phyloP scores from a whole-genome alignment of 2,888 invertebrate genomes.

The Pheosia tremula region DNA sequence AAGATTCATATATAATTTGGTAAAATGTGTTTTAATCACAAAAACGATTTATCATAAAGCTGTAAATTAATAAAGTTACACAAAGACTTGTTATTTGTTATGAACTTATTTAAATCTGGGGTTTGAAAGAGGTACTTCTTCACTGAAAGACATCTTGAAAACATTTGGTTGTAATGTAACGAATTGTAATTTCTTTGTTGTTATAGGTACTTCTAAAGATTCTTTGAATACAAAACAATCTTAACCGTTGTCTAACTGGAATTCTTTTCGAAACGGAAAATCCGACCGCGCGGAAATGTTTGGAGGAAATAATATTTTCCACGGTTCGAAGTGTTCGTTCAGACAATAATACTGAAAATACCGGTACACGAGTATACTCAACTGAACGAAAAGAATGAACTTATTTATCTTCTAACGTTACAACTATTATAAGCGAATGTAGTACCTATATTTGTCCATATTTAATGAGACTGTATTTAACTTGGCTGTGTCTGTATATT shows the following conservation, averaged over 20 bases:
- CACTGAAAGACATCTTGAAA: constrained; percentile 7
- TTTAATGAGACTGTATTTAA: too few species aligned
- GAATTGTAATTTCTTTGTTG: constrained; percentile 27
- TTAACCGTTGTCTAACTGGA: constrained; percentile 23
- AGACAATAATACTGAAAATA: constrained; percentile 7
- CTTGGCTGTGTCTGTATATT: too few species aligned
- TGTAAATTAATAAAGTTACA: constrained; percentile 20
- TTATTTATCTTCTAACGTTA: too few species aligned
- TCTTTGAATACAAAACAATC: constrained; percentile 34
- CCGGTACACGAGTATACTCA: too few species aligned
- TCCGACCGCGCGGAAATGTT: constrained; percentile 34
- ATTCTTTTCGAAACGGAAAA: constrained; percentile 32
- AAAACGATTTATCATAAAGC: background rate
- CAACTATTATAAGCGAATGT: too few species aligned
- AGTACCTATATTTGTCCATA: too few species aligned
- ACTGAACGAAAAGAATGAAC: too few species aligned
- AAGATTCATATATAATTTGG: too few species aligned
- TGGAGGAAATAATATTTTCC: constrained; percentile 26
- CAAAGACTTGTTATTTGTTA: constrained; percentile 17
- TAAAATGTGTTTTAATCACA: background rate
- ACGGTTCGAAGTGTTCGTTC: constrained; percentile 21
- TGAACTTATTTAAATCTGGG: constrained; percentile 15
- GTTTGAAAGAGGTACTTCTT: constrained; percentile 9
- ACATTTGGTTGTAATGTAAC: constrained; percentile 17
- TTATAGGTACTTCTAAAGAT: constrained; percentile 21